Percentiles rank a stretch among this genome's conserved stretches.
Evolutionary conservation across 1,140 invertebrate genomes (phyloP).

Genomic region (Rhyzopertha dominica): DNA sequence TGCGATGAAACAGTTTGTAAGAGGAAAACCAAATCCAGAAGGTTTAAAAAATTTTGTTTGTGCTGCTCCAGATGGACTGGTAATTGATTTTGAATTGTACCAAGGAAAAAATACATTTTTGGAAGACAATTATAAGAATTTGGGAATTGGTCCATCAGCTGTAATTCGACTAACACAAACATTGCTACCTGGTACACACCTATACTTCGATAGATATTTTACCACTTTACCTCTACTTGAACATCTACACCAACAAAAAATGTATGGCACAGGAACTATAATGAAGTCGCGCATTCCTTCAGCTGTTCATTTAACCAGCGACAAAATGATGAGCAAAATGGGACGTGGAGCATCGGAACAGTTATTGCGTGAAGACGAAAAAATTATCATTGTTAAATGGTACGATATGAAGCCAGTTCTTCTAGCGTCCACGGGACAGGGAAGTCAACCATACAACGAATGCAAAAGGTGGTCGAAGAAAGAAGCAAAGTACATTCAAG

Average conservation of each 20-base stretch:
- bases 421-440: slow-evolving; percentile 6
- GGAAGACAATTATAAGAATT: slow-evolving; percentile 7
- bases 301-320: slow-evolving; percentile 11
- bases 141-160: slow-evolving; percentile 9
- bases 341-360: slow-evolving; percentile 11
- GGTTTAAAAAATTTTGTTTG: too few species aligned
- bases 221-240: slow-evolving; percentile 10
- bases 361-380: too few species aligned
- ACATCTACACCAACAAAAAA: too few species aligned
- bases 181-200: slow-evolving; percentile 4
- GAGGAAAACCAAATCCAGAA: slow-evolving; percentile 21
- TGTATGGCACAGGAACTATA: too few species aligned
- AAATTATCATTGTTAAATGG: slow-evolving; percentile 13
- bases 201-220: slow-evolving; percentile 10
- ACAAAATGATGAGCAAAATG: slow-evolving; percentile 6
- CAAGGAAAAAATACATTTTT: too few species aligned
- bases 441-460: slow-evolving; percentile 6
- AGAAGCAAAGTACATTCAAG: slow-evolving; percentile 6
- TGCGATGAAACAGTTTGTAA: slow-evolving; percentile 13
- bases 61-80: too few species aligned
- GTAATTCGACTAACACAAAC: too few species aligned
- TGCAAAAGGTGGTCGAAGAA: slow-evolving; percentile 9
- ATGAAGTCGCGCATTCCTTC: too few species aligned
- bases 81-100: too few species aligned
- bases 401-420: slow-evolving; percentile 10